phyloP scores from a whole-genome alignment of 2,888 invertebrate genomes.

The Endotricha flammealis region DNA sequence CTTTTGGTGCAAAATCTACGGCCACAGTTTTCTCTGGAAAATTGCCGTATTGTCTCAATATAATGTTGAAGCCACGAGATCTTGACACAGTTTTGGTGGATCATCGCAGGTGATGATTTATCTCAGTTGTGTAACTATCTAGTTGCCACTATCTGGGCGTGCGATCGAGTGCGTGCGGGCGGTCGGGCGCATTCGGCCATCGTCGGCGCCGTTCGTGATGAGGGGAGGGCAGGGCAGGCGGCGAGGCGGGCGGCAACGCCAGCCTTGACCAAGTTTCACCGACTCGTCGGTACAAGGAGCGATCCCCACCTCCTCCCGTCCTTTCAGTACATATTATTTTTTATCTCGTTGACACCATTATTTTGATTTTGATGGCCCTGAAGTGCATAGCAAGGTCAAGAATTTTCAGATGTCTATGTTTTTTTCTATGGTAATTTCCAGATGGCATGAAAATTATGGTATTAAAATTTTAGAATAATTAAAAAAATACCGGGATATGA shows the following conservation, averaged over 20 bases:
- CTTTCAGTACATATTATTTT: conserved; percentile 54
- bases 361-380: conserved; percentile 55
- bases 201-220: conserved; percentile 46
- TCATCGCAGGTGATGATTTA: conserved; percentile 67
- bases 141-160: conserved; percentile 54
- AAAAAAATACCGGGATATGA: not conserved
- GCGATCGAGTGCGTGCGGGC: conserved; percentile 55
- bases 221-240: conserved; percentile 35
- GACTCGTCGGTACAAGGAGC: conserved; percentile 73
- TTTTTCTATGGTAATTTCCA: too few relatives aligned
- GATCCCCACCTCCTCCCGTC: conserved; percentile 76
- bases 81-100: conserved; percentile 70
- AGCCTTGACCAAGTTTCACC: conserved; percentile 78
- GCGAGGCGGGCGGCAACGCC: conserved; percentile 43
- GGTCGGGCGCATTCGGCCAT: conserved; percentile 54
- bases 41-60: too few relatives aligned
- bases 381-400: conserved; percentile 50
- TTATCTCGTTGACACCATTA: conserved; percentile 69
- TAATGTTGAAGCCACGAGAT: conserved; percentile 38
- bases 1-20: too few relatives aligned
- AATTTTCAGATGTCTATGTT: conserved; percentile 21
- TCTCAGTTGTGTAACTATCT: conserved; percentile 67
- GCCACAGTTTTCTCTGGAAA: too few relatives aligned
- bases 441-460: too few relatives aligned
- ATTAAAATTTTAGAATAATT: too few relatives aligned